Conservation (phyloP, 2,888 invertebrate genomes). For the Diarsia brunnea region DNA sequence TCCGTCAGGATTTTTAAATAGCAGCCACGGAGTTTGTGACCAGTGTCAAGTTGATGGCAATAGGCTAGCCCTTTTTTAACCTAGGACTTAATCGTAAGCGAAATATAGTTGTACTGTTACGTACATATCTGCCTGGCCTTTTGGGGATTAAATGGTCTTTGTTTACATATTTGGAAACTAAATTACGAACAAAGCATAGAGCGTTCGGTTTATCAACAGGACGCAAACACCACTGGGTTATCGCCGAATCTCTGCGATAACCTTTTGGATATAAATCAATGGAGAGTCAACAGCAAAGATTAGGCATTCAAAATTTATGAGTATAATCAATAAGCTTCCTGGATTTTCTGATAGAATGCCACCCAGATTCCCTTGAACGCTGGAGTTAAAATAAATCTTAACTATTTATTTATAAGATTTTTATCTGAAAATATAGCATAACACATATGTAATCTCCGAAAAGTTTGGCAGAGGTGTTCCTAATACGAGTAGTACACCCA, state of each 20-base stretch:
- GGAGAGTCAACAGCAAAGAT: conserved; percentile 27
- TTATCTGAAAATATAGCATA: no score
- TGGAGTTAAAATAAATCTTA: neutral
- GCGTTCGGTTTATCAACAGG: conserved; percentile 15
- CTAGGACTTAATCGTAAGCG: neutral
- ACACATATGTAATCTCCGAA: no score
- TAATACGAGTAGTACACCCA: no score
- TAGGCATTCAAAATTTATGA: conserved; percentile 52
- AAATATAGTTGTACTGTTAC: neutral
- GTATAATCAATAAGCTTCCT: conserved; percentile 36
- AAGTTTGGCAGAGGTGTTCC: no score
- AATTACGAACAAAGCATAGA: neutral
- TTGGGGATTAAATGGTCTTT: neutral
- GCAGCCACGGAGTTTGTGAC: neutral
- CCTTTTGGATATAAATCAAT: conserved; percentile 43
- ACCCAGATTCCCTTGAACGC: neutral
- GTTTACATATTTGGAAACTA: neutral
- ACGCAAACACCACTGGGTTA: conserved; percentile 24
- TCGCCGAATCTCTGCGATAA: conserved; percentile 42
- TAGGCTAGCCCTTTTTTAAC: neutral
- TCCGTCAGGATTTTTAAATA: neutral
- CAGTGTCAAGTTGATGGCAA: neutral
- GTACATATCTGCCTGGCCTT: neutral
- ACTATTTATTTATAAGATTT: neutral
- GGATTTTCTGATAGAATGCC: conserved; percentile 2